Percentiles rank a stretch among this genome's conserved stretches.
Conservation (phyloP, 64 coral and sea anemone genomes). For the Platygyra sinensis region DNA sequence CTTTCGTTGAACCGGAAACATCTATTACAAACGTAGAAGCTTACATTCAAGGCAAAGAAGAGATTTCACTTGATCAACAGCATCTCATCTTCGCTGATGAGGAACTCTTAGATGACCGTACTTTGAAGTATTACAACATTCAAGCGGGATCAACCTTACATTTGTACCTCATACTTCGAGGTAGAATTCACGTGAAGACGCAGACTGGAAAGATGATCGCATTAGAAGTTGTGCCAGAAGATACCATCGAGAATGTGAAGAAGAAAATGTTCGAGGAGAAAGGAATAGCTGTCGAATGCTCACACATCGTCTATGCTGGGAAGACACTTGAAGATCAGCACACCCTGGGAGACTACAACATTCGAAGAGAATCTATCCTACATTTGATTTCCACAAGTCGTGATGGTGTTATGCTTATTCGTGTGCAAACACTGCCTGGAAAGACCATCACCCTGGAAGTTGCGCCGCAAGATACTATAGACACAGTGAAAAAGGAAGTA, state of each 20-base stretch:
- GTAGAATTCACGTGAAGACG: background rate
- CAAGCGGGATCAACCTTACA: too few relatives aligned
- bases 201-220: background rate
- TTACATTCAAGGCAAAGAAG: too few relatives aligned
- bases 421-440: background rate
- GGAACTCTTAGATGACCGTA: too few relatives aligned
- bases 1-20: too few relatives aligned
- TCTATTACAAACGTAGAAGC: too few relatives aligned
- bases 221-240: background rate
- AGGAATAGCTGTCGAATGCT: background rate
- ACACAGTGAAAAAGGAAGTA: background rate
- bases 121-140: too few relatives aligned
- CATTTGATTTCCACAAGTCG: background rate
- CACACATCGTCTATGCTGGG: background rate
- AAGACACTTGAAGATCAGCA: too few relatives aligned
- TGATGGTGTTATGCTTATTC: background rate
- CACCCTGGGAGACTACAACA: background rate
- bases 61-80: too few relatives aligned
- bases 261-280: background rate
- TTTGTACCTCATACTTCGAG: too few relatives aligned
- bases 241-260: background rate
- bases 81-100: too few relatives aligned
- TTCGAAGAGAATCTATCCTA: background rate
- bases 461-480: background rate
- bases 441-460: background rate